Evolutionary conservation across 2,113 vertebrate genomes (phyloP), one percentile per base, ranked within the genome.

Genomic region (Ahaetulla prasina): DNA sequence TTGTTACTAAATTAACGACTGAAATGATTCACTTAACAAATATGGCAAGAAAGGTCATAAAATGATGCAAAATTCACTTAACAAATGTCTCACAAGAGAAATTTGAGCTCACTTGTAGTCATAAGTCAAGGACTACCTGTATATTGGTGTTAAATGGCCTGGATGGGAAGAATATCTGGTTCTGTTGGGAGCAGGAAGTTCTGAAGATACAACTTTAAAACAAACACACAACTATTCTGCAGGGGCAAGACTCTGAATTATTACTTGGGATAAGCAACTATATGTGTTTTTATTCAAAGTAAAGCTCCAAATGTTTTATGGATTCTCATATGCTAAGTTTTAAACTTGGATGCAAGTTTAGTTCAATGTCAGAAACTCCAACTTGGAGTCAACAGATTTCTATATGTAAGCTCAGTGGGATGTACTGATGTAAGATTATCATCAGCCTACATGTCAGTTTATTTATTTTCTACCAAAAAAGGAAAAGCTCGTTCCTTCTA

Each of bases 391-490:
- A 0, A 50, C 93, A 30, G 74, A 91, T 84, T 93, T 45, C 8
- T 45, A 92, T 49, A 57, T 93, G 60, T 47, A 52, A 90, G 8
- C 39, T 94, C 87, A 57, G 52, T 2, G 4, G 43, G 43, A 94
- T 89, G 85, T 45, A 11, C 30, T 93, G 74, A 85, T 91, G 54
- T 14, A 94, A 93, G 89, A 91, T 93, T 92, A 95, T 53, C 85
- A 95, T 52, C 90, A 95, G 85, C 50, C 57, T 27, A 85, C 86
- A 92, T 94, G 47, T 45, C 87, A 93, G 47, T 68, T 92, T 8
- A 88, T 80, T 95, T 10, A 87, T 90, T 94, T 94, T 80, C 91
- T 90, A 95, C 91, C 43, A 92, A 95, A 96, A 96, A 95, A 94
- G 90, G 85, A 93, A 89, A 80, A 85, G 54, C 22, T 53, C 0